A percentile compares a stretch with the other conserved stretches of the same genome.
Evolutionary conservation across 2,113 vertebrate genomes (phyloP).

Genomic region (Tachysurus vachellii): DNA sequence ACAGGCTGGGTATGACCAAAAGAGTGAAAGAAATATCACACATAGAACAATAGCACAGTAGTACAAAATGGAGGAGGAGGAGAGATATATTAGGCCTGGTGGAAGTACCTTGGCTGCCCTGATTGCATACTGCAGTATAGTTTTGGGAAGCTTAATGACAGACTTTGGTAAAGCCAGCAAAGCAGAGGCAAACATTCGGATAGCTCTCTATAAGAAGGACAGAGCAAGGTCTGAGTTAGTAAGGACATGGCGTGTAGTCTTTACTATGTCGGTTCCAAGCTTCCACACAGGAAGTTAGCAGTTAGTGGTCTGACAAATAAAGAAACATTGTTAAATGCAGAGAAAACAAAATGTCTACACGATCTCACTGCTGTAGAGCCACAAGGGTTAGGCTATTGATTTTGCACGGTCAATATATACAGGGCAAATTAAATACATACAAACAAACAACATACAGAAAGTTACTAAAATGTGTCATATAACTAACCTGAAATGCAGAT

Average conservation of each 20-base stretch:
- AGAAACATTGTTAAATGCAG: conserved; percentile 50
- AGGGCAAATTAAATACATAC: neutral
- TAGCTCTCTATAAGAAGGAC: conserved; percentile 93
- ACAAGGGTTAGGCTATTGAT: conserved; percentile 8
- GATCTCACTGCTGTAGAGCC: conserved; percentile 9
- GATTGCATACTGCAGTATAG: conserved; percentile 96
- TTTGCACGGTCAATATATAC: conserved; percentile 13
- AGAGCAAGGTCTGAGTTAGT: conserved; percentile 84
- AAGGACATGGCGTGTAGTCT: conserved; percentile 62
- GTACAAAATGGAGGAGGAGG: conserved; percentile 47
- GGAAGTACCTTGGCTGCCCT: conserved; percentile 96
- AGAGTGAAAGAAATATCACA: conserved; percentile 32
- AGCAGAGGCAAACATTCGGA: conserved; percentile 96
- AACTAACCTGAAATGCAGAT: conserved; percentile 88
- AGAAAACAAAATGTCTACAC: conserved; percentile 36
- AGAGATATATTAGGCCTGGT: conserved; percentile 66
- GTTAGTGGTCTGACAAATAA: conserved; percentile 52
- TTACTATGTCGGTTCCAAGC: conserved; percentile 44
- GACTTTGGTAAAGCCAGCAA: conserved; percentile 98
- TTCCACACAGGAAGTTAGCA: conserved; percentile 46
- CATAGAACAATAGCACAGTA: conserved; percentile 14
- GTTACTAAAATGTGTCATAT: neutral
- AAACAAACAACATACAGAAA: neutral
- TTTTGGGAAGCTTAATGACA: conserved; percentile 99
- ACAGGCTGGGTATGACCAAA: conserved; percentile 64